Evolutionary conservation across 2,113 vertebrate genomes (phyloP).

Genomic region (Aldabrachelys gigantea): DNA sequence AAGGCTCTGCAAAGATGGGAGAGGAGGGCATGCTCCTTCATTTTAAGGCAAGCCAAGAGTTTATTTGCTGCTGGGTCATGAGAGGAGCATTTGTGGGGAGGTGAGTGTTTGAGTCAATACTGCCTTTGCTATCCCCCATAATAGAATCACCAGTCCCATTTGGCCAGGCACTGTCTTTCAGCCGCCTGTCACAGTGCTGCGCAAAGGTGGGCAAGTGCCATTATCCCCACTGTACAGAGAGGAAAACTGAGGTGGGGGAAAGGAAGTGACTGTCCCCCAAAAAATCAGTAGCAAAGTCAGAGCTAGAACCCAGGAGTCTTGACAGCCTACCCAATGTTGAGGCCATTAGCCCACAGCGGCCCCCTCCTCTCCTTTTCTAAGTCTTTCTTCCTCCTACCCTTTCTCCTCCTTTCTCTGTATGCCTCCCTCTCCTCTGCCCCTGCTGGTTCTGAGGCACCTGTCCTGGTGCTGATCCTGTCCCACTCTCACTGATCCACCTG

Average conservation of each 20-base stretch:
- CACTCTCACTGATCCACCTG: not conserved
- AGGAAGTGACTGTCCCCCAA: rapidly evolving
- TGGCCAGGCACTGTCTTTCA: too few relatives aligned
- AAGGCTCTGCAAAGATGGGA: not conserved
- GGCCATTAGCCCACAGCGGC: not conserved
- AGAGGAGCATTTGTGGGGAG: rapidly evolving
- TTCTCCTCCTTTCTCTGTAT: not conserved
- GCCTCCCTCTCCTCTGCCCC: too few relatives aligned
- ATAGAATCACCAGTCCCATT: not conserved
- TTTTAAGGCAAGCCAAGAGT: not conserved
- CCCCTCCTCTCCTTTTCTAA: not conserved
- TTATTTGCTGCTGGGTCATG: not conserved
- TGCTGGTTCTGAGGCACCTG: too few relatives aligned
- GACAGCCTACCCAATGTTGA: not conserved
- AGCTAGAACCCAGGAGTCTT: rapidly evolving
- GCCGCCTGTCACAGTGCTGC: not conserved
- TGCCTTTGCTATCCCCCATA: not conserved
- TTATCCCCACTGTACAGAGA: too few relatives aligned
- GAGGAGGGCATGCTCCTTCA: not conserved
- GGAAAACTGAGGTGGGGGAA: not conserved
- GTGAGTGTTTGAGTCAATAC: not conserved
- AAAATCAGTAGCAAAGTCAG: too few relatives aligned
- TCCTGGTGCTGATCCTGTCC: not conserved
- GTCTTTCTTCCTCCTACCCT: not conserved
- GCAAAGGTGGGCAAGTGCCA: too few relatives aligned